Evolutionary conservation across 2,888 invertebrate genomes (phyloP).

Genomic region (Aspidiotus rigidus): DNA sequence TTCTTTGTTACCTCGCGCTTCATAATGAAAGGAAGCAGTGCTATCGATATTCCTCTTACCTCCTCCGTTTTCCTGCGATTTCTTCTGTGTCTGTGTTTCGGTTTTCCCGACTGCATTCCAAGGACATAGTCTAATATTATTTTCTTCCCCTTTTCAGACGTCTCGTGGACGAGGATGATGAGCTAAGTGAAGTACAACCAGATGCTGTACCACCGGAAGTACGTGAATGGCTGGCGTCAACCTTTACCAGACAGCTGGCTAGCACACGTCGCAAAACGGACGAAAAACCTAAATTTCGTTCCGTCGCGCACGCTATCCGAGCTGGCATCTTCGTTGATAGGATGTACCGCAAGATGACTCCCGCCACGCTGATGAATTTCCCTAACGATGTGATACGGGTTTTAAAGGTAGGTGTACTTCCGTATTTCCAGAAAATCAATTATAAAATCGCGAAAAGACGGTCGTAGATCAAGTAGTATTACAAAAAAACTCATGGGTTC

Average conservation of each 20-base stretch:
- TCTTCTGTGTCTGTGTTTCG: too few species aligned
- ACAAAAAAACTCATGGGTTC: too few species aligned
- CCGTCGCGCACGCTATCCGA: constrained; percentile 90
- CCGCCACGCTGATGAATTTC: constrained; percentile 72
- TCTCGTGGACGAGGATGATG: constrained; percentile 85
- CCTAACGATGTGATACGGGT: constrained; percentile 76
- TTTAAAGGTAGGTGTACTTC: constrained; percentile 57
- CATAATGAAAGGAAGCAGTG: too few species aligned
- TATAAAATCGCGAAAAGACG: too few species aligned
- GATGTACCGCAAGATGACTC: constrained; percentile 74
- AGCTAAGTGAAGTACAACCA: constrained; percentile 89
- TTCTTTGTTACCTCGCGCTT: too few species aligned
- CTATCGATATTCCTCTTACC: too few species aligned
- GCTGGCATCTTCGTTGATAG: constrained; percentile 94
- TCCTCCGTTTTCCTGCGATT: too few species aligned
- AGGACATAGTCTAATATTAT: not conserved
- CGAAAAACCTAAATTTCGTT: constrained; percentile 81
- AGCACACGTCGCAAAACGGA: constrained; percentile 65
- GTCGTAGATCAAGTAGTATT: too few species aligned
- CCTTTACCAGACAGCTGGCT: constrained; percentile 83
- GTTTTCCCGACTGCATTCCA: too few species aligned
- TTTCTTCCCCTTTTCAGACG: constrained; percentile 52
- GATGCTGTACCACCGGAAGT: constrained; percentile 94
- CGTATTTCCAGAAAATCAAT: too few species aligned
- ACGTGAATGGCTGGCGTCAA: constrained; percentile 91